These are phyloP conservation scores for Anoura caudifer DNA, from an alignment of 2,113 vertebrate genomes.

Conservation along the genomic window DNA sequence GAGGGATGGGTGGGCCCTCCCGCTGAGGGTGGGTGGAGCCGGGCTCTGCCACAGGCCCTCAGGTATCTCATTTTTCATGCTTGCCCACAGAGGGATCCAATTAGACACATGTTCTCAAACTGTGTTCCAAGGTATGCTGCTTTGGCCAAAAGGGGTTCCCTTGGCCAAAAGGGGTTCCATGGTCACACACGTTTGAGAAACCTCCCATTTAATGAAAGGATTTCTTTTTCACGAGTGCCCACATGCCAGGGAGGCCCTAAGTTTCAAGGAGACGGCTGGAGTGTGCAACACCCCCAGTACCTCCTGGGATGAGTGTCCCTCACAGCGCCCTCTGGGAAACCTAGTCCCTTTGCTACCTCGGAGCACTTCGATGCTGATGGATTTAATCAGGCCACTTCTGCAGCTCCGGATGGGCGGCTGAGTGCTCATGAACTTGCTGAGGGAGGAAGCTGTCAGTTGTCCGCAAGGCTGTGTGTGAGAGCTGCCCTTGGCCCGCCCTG, in stretches of 20 bases:
- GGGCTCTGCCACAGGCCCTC: accelerated
- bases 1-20: neutral
- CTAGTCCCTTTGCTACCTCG: neutral
- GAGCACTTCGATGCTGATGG: neutral
- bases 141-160: too few relatives aligned
- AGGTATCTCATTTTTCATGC: accelerated
- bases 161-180: neutral
- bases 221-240: neutral
- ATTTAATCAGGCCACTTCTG: neutral
- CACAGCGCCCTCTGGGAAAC: neutral
- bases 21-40: accelerated
- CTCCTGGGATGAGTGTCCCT: neutral
- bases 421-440: neutral
- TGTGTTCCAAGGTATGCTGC: neutral
- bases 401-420: neutral
- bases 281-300: accelerated
- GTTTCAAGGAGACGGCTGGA: neutral
- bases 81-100: too few relatives aligned
- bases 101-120: neutral
- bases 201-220: neutral
- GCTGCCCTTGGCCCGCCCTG: neutral
- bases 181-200: neutral
- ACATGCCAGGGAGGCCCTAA: accelerated
- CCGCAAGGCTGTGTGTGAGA: accelerated
- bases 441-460: neutral